Evolutionary conservation across 2,797 vertebrate genomes (phyloP), one percentile per base, ranked within the genome.

Genomic region (Ambastaia sidthimunki): DNA sequence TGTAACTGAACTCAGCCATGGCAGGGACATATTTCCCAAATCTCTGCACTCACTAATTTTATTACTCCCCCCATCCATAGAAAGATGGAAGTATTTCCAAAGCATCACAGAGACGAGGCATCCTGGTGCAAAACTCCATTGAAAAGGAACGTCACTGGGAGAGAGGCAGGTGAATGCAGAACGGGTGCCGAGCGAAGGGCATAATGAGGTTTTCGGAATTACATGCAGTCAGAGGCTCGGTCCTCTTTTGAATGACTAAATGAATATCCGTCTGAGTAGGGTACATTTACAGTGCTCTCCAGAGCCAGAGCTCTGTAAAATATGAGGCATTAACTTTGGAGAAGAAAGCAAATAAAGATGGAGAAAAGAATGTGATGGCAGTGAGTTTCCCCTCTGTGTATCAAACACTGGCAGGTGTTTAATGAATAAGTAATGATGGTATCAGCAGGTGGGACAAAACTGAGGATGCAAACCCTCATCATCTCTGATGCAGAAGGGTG

Each of bases 1-100:
- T 77, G 63, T 88, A 90, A 89, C 88, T 91, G 73, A 90, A 91
- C 89, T 91, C 85, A 89, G 87, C 60, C 82, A 84, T 86, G 31
- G 21, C 73, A 11, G 77, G 80, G 82, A 77, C 86, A 84, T 84
- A 82, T 91, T 91, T 86, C 75, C 82, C 82, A 85, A 85, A 85
- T 90, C 88, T 87, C 83, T 80, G 18, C 68, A 80, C 84, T 85
- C 80, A 73, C 73, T 90, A 82, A 90, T 91, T 91, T 79, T 75
- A 89, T 89, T 88, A 84, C 70, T 76, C 71, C 75, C 85, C 63
- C 71, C 78, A 69, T 81, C 76, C 66, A 74, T 21, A 69, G 84
- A 78, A 71, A 78, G 62, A 65, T 70, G 74, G 41, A 66, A 85
- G 70, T 15, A 62, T 83, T 66, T 50, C 54, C 48, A 67, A 82